Conservation (phyloP, 2,888 invertebrate genomes). For the Incurvaria masculella region DNA sequence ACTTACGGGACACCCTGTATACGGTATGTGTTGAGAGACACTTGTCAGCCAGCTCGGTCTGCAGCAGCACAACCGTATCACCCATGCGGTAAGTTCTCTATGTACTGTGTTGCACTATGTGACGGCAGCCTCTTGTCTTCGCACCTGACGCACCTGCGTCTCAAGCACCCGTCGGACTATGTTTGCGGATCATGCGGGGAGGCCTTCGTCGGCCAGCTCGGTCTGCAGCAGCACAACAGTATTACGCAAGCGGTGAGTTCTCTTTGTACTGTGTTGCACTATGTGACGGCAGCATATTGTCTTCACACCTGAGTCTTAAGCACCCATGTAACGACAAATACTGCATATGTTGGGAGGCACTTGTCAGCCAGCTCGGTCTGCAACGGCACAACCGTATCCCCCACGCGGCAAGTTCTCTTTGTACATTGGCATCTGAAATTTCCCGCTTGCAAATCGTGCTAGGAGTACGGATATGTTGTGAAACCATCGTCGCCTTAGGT, state of each 20-base stretch:
- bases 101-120: too few relatives aligned
- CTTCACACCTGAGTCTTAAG: too few relatives aligned
- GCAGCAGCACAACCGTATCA: conserved; percentile 8
- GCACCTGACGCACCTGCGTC: conserved; percentile 15
- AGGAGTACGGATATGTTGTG: too few relatives aligned
- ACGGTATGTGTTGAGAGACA: conserved; percentile 13
- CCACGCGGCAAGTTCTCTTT: neutral
- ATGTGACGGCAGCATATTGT: too few relatives aligned
- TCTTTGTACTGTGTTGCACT: too few relatives aligned
- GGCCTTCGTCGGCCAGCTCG: conserved; percentile 13
- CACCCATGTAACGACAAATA: too few relatives aligned
- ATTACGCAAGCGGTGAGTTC: neutral
- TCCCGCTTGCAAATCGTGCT: too few relatives aligned
- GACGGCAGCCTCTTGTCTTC: conserved; percentile 16
- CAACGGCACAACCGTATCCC: conserved; percentile 7
- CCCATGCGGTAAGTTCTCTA: neutral
- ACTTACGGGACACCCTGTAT: too few relatives aligned
- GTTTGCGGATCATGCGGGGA: conserved; percentile 15
- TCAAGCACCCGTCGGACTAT: conserved; percentile 12
- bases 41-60: conserved; percentile 14
- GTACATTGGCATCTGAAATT: too few relatives aligned
- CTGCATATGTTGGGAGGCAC: conserved; percentile 13
- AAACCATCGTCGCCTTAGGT: too few relatives aligned
- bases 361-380: conserved; percentile 13
- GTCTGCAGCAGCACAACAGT: conserved; percentile 11